These are phyloP conservation scores for Colinus virginianus DNA, from an alignment of 2,113 vertebrate species.

Conservation along the genomic window DNA sequence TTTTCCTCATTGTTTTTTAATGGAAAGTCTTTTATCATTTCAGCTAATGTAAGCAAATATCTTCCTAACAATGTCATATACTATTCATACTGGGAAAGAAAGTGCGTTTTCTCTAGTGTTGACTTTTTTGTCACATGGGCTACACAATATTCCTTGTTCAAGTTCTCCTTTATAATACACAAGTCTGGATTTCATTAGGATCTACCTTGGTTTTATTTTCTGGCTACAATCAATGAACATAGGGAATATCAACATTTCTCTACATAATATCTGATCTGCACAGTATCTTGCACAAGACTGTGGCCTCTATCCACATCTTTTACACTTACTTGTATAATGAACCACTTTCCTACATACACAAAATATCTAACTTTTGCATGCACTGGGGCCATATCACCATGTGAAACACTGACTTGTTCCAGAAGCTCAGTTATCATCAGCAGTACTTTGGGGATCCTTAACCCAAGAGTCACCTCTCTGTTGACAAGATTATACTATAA, in stretches of 20 bases:
- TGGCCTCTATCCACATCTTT: background rate
- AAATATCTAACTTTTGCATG: background rate
- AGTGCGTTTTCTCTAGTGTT: background rate
- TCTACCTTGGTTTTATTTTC: background rate
- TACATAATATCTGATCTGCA: background rate
- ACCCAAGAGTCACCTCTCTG: background rate
- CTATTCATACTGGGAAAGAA: constrained; percentile 35
- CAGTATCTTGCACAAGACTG: background rate
- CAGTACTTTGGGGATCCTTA: background rate
- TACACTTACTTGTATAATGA: background rate
- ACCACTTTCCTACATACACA: background rate
- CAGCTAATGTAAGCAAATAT: constrained; percentile 64
- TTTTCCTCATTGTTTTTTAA: constrained; percentile 75
- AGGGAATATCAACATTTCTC: background rate
- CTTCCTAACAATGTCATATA: constrained; percentile 35
- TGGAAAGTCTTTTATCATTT: constrained; percentile 75
- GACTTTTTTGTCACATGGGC: background rate
- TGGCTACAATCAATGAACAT: background rate
- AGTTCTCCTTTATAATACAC: background rate
- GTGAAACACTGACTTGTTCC: background rate
- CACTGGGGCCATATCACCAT: background rate
- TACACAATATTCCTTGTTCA: background rate
- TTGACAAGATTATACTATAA: background rate
- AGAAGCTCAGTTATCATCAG: background rate
- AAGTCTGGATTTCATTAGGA: background rate